Evolutionary conservation across 2,888 invertebrate species (phyloP), one percentile per base, ranked within the genome.

Genomic region (Brenthis daphne): DNA sequence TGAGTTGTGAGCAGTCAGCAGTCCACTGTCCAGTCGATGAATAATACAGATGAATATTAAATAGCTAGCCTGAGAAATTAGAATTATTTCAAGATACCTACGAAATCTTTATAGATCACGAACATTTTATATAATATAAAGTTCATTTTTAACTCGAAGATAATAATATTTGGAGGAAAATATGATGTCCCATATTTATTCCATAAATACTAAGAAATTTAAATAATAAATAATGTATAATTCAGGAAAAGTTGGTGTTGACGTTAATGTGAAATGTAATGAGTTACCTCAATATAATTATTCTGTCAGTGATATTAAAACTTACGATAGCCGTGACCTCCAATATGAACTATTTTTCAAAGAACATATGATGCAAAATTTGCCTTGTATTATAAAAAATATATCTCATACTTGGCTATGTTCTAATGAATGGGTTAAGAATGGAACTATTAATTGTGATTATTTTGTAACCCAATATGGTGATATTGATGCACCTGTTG

Each of bases 401-500:
- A 87, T 96, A 24, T 94, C 95, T 11, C 82, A 85, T 43, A 80
- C 92, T 24, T 97, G 97, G 97, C 85, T 94, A 72, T 94, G 96
- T 76, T 88, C 91, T 13, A 87, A 86, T 64, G 84, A 93, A 53
- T 97, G 97, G 97, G 79, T 94, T 56, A 81, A 78, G 65, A 78
- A 90, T 69, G 84, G 92, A 37, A 79, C 80, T 73, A 94, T 96
- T 66, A 93, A 96, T 89, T 95, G 95, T 81, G 89, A 95, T 71
- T 95, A 94, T 82, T 88, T 97, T 68, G 83, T 80, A 69, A 77
- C 87, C 68, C 85, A 87, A 71, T 96, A 96, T 84, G 96, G 96
- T 54, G 84, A 94, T 67, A 89, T 94, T 61, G 83, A 88, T 66
- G 97, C 97, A 47, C 96, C 97, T 55, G 95, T 98, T 43, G 96